A percentile compares a stretch with the other conserved stretches of the same genome.
Evolutionary conservation across 2,797 vertebrate species (phyloP).

Genomic region (Pteropus rufus): DNA sequence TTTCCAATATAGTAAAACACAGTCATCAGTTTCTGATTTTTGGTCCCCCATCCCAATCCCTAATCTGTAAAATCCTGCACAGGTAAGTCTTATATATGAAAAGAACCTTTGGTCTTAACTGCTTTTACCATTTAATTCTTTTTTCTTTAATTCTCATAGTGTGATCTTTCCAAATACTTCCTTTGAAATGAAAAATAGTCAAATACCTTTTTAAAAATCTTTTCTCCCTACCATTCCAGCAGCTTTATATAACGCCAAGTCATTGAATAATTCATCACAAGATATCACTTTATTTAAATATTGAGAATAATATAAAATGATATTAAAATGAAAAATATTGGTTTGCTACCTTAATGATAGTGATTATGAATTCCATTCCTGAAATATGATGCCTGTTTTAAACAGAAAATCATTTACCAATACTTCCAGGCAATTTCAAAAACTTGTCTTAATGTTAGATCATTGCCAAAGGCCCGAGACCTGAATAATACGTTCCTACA

Average conservation of each 20-base stretch:
- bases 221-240: not conserved
- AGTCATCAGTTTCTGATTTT: not conserved
- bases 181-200: conserved; percentile 22
- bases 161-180: conserved; percentile 9
- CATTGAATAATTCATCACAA: conserved; percentile 6
- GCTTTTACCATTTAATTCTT: not conserved
- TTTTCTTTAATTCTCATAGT: not conserved
- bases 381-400: not conserved
- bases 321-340: conserved; percentile 42
- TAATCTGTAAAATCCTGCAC: not conserved
- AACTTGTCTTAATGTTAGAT: not conserved
- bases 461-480: not conserved
- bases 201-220: not conserved
- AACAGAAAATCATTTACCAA: conserved; percentile 21
- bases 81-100: not conserved
- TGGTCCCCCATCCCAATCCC: not conserved
- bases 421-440: conserved; percentile 19
- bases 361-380: conserved; percentile 14
- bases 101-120: not conserved
- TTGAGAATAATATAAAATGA: conserved; percentile 20
- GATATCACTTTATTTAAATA: conserved; percentile 46
- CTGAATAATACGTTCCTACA: conserved; percentile 5
- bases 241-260: not conserved
- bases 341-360: not conserved
- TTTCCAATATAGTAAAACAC: not conserved